These are phyloP conservation scores for Agriopis leucophaearia DNA, from an alignment of 2,888 invertebrate genomes.

Conservation along the genomic window DNA sequence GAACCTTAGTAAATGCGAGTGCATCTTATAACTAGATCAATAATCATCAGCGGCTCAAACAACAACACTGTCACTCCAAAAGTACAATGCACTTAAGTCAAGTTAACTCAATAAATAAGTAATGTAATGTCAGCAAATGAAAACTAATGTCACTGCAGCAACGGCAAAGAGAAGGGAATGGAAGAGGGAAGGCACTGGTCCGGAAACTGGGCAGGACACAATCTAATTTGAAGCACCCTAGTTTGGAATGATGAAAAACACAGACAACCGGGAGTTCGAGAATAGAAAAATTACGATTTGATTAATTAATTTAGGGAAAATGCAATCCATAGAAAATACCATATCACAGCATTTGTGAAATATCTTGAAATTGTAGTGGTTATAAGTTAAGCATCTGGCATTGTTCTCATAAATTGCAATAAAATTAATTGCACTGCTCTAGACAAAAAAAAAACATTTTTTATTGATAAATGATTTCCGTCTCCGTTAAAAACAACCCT, in stretches of 20 bases:
- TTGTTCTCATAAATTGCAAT: too few relatives aligned
- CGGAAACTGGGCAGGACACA: conserved; percentile 68
- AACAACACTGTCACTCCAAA: conserved; percentile 18
- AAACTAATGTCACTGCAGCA: conserved; percentile 72
- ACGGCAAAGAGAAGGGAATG: conserved; percentile 39
- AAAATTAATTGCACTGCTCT: too few relatives aligned
- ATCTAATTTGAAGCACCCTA: conserved; percentile 74
- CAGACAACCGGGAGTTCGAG: conserved; percentile 11
- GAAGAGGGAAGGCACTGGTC: conserved; percentile 54
- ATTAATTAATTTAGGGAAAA: neutral
- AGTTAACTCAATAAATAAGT: conserved; percentile 61
- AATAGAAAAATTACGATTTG: conserved; percentile 10
- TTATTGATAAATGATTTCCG: neutral
- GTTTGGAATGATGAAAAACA: conserved; percentile 18
- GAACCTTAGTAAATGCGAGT: too few relatives aligned
- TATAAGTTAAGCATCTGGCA: too few relatives aligned
- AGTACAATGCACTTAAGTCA: conserved; percentile 43
- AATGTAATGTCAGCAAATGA: conserved; percentile 74
- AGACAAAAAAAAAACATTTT: neutral
- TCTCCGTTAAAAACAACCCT: neutral
- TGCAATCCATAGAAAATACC: neutral
- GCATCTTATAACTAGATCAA: too few relatives aligned
- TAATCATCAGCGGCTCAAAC: too few relatives aligned
- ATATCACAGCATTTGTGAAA: neutral
- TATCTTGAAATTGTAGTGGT: neutral